Evolutionary conservation across 1,140 invertebrate species (phyloP).

Genomic region (Aphelenchoides avenae): DNA sequence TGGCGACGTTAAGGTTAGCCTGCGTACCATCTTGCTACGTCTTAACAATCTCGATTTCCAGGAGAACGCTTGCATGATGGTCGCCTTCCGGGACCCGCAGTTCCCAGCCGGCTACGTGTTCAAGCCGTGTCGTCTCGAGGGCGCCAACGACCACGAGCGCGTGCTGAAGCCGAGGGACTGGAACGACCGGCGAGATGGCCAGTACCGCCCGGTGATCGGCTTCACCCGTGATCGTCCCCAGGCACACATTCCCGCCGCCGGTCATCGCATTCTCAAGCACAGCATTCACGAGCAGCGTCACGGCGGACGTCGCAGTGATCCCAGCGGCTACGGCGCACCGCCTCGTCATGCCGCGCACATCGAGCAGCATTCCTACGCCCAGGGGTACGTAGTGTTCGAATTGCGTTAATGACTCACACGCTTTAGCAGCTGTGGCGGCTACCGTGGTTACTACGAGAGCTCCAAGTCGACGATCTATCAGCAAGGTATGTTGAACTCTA

Average conservation of each 20-base stretch:
- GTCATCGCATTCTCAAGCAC: too few species aligned
- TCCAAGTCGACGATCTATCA: too few species aligned
- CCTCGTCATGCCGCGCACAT: too few species aligned
- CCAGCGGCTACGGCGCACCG: too few species aligned
- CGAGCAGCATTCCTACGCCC: too few species aligned
- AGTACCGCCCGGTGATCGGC: conserved; percentile 36
- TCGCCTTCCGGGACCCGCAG: conserved; percentile 44
- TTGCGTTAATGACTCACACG: too few species aligned
- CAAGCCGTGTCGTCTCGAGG: conserved; percentile 41
- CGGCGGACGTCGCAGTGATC: too few species aligned
- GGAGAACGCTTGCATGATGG: conserved; percentile 44
- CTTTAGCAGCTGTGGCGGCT: too few species aligned
- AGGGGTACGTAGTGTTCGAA: too few species aligned
- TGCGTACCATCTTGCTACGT: conserved; percentile 1
- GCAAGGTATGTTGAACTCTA: too few species aligned
- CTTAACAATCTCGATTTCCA: conserved; percentile 18
- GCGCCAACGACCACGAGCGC: conserved; percentile 32
- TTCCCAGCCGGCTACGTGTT: conserved; percentile 48
- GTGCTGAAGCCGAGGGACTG: conserved; percentile 47
- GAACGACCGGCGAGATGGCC: conserved; percentile 36
- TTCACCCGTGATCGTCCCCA: conserved; percentile 39
- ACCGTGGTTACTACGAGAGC: too few species aligned
- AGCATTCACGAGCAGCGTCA: too few species aligned
- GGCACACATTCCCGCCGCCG: conserved; percentile 24
- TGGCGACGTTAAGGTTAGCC: conserved; percentile 35